These are phyloP conservation scores for Bombylius discolor DNA, from an alignment of 2,888 invertebrate genomes.

Conservation along the genomic window DNA sequence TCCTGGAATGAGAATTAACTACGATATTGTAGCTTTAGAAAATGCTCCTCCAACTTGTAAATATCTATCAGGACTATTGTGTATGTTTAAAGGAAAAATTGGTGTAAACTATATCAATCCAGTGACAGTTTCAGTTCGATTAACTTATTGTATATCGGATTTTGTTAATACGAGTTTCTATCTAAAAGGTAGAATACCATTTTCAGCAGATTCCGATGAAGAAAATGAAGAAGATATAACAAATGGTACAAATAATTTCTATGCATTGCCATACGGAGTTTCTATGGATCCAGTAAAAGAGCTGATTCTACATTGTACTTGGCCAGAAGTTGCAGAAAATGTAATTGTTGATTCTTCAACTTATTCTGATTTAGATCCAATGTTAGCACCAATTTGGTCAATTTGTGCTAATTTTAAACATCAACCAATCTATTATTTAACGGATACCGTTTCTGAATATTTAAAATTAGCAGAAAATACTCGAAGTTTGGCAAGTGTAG, in stretches of 20 bases:
- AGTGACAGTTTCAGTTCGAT: constrained; percentile 52
- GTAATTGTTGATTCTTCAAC: constrained; percentile 76
- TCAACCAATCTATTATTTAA: constrained; percentile 60
- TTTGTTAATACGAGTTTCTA: constrained; percentile 30
- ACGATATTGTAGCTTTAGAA: constrained; percentile 79
- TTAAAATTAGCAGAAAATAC: constrained; percentile 44
- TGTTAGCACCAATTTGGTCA: constrained; percentile 66
- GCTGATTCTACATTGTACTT: constrained; percentile 65
- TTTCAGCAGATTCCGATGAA: constrained; percentile 18
- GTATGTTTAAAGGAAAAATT: constrained; percentile 82
- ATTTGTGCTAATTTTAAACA: constrained; percentile 52
- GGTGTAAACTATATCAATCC: constrained; percentile 46
- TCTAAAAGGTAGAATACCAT: constrained; percentile 18
- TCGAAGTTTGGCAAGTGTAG: constrained; percentile 23
- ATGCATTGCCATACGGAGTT: constrained; percentile 71
- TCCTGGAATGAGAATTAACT: constrained; percentile 63
- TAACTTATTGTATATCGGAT: constrained; percentile 45
- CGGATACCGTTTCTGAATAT: constrained; percentile 60
- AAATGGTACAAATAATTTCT: constrained; percentile 42
- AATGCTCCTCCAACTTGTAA: constrained; percentile 66
- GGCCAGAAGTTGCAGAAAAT: constrained; percentile 77
- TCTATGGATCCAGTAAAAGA: constrained; percentile 68
- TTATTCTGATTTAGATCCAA: constrained; percentile 78
- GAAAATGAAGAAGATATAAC: constrained; percentile 53
- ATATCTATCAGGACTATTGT: constrained; percentile 69